Conservation (phyloP, 2,888 invertebrate species). For the Calameuta idolon region DNA sequence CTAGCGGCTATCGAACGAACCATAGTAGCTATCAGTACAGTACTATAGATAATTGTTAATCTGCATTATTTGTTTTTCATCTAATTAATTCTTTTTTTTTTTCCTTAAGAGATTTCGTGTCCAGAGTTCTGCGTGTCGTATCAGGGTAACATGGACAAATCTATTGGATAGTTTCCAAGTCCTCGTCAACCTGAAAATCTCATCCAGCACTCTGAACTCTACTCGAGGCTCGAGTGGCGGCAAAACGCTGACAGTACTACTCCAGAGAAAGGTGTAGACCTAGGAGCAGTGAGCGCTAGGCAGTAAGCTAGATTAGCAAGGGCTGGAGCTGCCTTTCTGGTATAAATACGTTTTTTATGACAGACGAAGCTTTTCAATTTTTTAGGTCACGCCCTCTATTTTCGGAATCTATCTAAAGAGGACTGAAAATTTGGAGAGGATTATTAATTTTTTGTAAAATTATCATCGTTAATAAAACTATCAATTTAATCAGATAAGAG, state of each 20-base stretch:
- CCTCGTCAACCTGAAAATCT: conserved; percentile 2
- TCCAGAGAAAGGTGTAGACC: background rate
- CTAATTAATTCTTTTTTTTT: too few species aligned
- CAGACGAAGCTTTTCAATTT: background rate
- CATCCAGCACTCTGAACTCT: background rate
- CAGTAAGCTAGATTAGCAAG: background rate
- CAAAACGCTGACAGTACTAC: background rate
- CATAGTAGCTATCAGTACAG: too few species aligned
- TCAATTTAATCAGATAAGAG: too few species aligned
- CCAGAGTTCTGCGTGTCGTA: too few species aligned
- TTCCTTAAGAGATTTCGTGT: too few species aligned
- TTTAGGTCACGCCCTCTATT: conserved; percentile 3
- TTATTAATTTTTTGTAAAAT: too few species aligned
- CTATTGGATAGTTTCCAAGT: background rate
- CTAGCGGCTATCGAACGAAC: too few species aligned
- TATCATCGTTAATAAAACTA: too few species aligned
- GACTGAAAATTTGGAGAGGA: too few species aligned
- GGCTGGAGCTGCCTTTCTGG: background rate
- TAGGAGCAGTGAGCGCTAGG: background rate
- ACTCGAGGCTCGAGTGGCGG: background rate
- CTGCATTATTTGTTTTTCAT: too few species aligned
- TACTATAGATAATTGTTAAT: too few species aligned
- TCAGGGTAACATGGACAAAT: background rate
- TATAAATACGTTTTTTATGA: conserved; percentile 4
- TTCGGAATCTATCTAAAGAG: background rate